Base-by-base conservation (phyloP, 2,113 vertebrate genomes). In the Parotia lawesii region DNA sequence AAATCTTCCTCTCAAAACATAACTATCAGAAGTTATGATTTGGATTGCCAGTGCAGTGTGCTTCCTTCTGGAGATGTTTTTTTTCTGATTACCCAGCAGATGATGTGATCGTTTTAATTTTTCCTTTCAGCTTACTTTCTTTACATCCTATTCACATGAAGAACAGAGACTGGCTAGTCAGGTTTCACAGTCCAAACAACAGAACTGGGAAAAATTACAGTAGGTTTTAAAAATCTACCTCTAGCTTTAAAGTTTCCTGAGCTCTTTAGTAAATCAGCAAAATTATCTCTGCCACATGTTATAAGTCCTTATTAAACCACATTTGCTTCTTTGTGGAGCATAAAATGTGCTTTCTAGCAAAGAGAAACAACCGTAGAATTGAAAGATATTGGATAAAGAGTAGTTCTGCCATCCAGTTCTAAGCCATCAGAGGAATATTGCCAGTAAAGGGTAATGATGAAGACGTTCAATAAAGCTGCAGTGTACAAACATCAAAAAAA, bases 381-480 rank as follows among this genome's bases (percentile, higher is more conserved):
- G 71, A 48, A 87, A 85, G 54, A 83, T 58, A 44, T 21, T 18
- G 77, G 53, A 44, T 82, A 72, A 95, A 58, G 38, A 58, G 62
- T 9, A 5, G 67, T 70, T 78, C 85, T 89, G 74, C 66, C 71
- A 66, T 31, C 37, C 54, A 66, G 42, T 66, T 76, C 71, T 62
- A 85, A 91, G 74, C 57, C 70, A 25, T 74, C 1, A 1, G 72
- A 81, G 51, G 60, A 76, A 69, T 73, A 76, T 19, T 83, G 54
- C 67, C 12, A 5, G 51, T 61, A 54, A 89, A 85, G 21, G 0
- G 0, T 14, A 44, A 57, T 87, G 78, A 95, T 66, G 79, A 92
- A 94, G 57, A 51, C 50, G 67, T 83, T 91, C 85, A 80, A 81
- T 93, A 94, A 83, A 88, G 24, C 37, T 61, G 42, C 53, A 54